Base-by-base conservation (phyloP, 1,140 invertebrate species). In the Drosophila sp. region DNA sequence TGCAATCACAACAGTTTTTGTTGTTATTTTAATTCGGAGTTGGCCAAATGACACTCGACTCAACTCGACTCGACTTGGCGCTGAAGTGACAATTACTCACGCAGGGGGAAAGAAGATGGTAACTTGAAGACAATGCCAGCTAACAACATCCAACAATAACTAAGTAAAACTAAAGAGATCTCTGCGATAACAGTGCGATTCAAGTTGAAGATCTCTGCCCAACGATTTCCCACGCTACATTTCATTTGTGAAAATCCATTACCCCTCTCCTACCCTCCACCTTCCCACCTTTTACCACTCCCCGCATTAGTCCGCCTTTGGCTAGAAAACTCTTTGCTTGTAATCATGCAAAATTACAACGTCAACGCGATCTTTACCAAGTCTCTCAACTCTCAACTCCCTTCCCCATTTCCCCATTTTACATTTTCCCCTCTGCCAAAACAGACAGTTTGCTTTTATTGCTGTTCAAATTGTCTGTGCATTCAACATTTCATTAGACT, bases 291-390 rank as follows among this genome's bases (percentile, higher is more conserved):
- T 9, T 38, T 9, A 54, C 14, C 27, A 25, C 14, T 18, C 11
- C 11, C 27, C n/a, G 2, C 18, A 16, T 16, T 16, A 43, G 7
- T 25, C 21, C 29, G 14, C 51, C 50, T n/a, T 16, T 7, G 40
- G 48, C 48, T 38, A 63, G 32, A 46, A 62, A 62, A 45, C 21
- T 29, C 40, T 16, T 38, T 32, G 38, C 45, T 57, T 45, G 72
- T 79, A 76, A 79, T 87, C 76, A 79, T 76, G 63, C 61, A 72
- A 86, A 87, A 86, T 87, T 86, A 82, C 72, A 66, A 76, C 76
- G 78, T 87, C 78, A 89, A 89, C 72, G 65, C 53, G 65, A 76
- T 64, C 57, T 80, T 76, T 59, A 63, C 50, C 14, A 59, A 40
- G n/a, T 45, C 36, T 53, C 36, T 13, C 36, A 38, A 13, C 11